Evolutionary conservation across 2,888 invertebrate species (phyloP).

Genomic region (Rhogogaster chlorosoma): DNA sequence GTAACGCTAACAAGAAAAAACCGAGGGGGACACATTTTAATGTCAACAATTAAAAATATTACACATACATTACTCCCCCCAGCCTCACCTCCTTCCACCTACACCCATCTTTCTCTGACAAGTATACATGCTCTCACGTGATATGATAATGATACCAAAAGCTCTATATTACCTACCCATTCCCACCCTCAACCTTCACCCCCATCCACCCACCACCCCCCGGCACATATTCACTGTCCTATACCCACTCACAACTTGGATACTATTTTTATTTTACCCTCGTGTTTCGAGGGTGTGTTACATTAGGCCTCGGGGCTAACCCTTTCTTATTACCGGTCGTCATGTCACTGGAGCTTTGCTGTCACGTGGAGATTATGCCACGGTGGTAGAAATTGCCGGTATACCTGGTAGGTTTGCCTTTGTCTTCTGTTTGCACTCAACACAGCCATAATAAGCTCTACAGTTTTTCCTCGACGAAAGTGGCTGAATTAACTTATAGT

Average conservation of each 20-base stretch:
- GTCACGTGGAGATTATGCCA: conserved; percentile 43
- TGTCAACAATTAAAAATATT: conserved; percentile 78
- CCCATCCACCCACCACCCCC: conserved; percentile 37
- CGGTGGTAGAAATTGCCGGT: conserved; percentile 28
- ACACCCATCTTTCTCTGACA: conserved; percentile 71
- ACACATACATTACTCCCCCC: conserved; percentile 75
- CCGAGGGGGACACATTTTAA: conserved; percentile 76
- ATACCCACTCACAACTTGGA: conserved; percentile 47
- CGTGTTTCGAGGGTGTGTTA: conserved; percentile 52
- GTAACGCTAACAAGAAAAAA: conserved; percentile 51
- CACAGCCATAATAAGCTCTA: conserved; percentile 22
- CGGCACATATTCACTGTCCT: conserved; percentile 39
- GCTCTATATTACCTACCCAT: conserved; percentile 45
- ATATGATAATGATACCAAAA: conserved; percentile 54
- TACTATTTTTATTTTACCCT: conserved; percentile 52
- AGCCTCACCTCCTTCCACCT: conserved; percentile 50
- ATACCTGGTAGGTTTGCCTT: conserved; percentile 26
- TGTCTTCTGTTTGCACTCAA: conserved; percentile 41
- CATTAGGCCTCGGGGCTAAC: conserved; percentile 50
- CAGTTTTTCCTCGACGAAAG: not conserved
- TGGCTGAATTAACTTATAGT: not conserved
- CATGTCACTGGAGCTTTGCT: conserved; percentile 48
- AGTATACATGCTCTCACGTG: conserved; percentile 55
- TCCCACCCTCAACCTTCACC: conserved; percentile 24
- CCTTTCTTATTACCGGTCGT: conserved; percentile 54